Percentiles rank a stretch among this genome's conserved stretches.
phyloP scores from a whole-genome alignment of 1,140 invertebrate species.

The Neodiprion lecontei region DNA sequence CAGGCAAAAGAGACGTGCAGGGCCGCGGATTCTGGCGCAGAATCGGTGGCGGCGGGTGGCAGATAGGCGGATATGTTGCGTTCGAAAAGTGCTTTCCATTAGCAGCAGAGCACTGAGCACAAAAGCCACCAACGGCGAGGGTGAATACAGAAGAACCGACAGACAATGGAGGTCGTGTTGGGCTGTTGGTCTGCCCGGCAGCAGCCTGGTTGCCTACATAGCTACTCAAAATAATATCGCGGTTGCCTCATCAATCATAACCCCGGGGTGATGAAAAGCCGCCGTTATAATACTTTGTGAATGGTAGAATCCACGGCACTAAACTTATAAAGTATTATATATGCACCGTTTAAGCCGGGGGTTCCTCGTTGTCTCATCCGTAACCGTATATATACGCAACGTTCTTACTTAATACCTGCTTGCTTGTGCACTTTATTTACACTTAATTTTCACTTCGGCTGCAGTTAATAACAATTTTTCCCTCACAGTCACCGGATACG shows the following conservation, averaged over 20 bases:
- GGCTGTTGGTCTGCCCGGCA: slow-evolving; percentile 10
- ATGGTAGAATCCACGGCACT: not conserved
- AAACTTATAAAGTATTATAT: not conserved
- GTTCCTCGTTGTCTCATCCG: not conserved
- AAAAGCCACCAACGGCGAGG: slow-evolving; percentile 10
- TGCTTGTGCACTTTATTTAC: too few species aligned
- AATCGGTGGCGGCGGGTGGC: too few species aligned
- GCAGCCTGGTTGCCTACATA: not conserved
- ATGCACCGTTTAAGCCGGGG: slow-evolving; percentile 1
- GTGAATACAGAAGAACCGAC: not conserved
- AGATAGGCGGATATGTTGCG: slow-evolving; percentile 20
- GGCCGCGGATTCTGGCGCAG: too few species aligned
- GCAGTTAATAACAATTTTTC: too few species aligned
- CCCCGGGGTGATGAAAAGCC: slow-evolving; percentile 37
- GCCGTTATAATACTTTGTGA: slow-evolving; percentile 9
- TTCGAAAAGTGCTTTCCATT: slow-evolving; percentile 55
- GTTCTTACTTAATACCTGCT: not conserved
- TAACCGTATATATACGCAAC: not conserved
- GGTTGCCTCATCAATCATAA: slow-evolving; percentile 37
- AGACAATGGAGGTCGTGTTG: slow-evolving; percentile 10
- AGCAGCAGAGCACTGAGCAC: slow-evolving; percentile 6
- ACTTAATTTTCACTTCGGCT: too few species aligned
- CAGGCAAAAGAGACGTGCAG: too few species aligned
- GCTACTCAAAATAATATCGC: slow-evolving; percentile 27
- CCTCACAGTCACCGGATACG: too few species aligned